Evolutionary conservation across 2,113 vertebrate species (phyloP).

Genomic region (Spilogale gracilis): DNA sequence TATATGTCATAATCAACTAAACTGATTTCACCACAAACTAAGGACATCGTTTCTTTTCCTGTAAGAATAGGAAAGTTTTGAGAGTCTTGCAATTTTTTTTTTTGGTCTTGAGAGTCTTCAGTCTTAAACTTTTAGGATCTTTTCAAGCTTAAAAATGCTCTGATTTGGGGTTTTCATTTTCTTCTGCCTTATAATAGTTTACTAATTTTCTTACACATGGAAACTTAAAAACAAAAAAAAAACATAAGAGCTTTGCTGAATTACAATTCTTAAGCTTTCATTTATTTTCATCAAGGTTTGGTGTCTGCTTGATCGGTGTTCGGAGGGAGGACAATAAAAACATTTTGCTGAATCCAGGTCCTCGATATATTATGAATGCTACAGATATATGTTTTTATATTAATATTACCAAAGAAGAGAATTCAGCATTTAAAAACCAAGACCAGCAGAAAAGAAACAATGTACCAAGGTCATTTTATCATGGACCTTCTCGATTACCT

Average conservation of each 20-base stretch:
- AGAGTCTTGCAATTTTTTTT: not conserved
- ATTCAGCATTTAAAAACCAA: conserved; percentile 96
- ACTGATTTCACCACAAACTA: not conserved
- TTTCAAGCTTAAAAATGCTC: not conserved
- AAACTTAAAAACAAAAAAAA: not conserved
- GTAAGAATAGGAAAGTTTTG: not conserved
- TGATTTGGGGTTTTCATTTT: not conserved
- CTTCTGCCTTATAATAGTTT: not conserved
- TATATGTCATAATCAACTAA: not conserved
- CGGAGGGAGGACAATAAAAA: conserved; percentile 97
- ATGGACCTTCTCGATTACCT: conserved; percentile 94
- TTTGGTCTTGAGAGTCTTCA: not conserved
- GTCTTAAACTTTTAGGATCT: not conserved
- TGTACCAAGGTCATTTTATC: conserved; percentile 87
- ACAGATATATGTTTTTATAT: conserved; percentile 97
- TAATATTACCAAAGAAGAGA: conserved; percentile 99
- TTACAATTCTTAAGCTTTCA: conserved; percentile 76
- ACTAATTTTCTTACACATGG: not conserved
- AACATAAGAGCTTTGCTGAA: not conserved
- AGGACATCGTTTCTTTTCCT: not conserved
- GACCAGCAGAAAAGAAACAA: conserved; percentile 90
- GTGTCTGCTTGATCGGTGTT: conserved; percentile 97
- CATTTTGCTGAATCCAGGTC: conserved; percentile 97
- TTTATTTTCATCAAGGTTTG: conserved; percentile 91
- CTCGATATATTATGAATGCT: conserved; percentile 94